Evolutionary conservation across 1,140 invertebrate genomes (phyloP).

Genomic region (Goniozus legneri): DNA sequence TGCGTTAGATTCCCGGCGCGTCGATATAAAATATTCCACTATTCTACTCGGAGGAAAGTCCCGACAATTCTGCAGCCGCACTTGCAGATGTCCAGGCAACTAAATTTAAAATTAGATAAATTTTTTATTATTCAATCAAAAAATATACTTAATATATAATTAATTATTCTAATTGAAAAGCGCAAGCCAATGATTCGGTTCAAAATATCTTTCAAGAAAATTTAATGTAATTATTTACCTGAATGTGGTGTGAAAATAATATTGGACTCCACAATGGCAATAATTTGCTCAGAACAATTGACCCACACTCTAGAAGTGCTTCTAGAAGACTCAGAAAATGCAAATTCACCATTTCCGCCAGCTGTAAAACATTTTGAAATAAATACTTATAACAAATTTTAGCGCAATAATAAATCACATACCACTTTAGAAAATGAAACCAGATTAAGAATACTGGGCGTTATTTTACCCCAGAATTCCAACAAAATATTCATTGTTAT

Average conservation of each 20-base stretch:
- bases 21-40: slow-evolving; percentile 35
- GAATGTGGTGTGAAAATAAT: slow-evolving; percentile 80
- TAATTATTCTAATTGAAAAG: too few species aligned
- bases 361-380: slow-evolving; percentile 53
- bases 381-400: neutral
- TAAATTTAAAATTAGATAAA: slow-evolving; percentile 49
- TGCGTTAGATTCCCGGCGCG: slow-evolving; percentile 48
- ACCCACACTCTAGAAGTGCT: slow-evolving; percentile 92
- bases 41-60: slow-evolving; percentile 65
- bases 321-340: slow-evolving; percentile 96
- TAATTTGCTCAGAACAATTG: slow-evolving; percentile 83
- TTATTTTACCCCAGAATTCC: slow-evolving; percentile 98
- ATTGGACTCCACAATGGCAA: slow-evolving; percentile 88
- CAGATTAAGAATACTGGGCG: slow-evolving; percentile 90
- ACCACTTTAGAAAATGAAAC: slow-evolving; percentile 91
- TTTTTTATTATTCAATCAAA: neutral
- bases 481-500: slow-evolving; percentile 81
- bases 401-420: slow-evolving; percentile 34
- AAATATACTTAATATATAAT: neutral
- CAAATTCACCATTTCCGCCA: slow-evolving; percentile 96
- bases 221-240: slow-evolving; percentile 56
- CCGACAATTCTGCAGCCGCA: slow-evolving; percentile 84
- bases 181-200: too few species aligned
- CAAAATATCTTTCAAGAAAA: slow-evolving; percentile 1
- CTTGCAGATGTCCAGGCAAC: slow-evolving; percentile 85